phyloP scores from a whole-genome alignment of 2,113 vertebrate genomes.

The Neomonachus schauinslandi region DNA sequence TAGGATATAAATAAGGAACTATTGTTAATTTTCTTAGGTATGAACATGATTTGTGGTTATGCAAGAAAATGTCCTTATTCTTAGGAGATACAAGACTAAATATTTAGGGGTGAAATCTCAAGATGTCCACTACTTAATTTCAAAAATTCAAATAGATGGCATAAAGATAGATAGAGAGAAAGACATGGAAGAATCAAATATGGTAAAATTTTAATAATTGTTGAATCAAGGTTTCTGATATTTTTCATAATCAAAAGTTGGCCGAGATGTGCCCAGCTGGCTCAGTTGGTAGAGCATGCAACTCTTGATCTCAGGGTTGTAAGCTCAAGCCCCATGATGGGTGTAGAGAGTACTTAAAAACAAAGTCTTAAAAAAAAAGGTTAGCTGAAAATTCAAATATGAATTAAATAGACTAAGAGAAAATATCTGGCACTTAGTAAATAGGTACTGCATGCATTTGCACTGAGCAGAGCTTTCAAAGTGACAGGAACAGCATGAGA shows the following conservation, averaged over 20 bases:
- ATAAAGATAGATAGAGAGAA: neutral
- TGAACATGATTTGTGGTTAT: neutral
- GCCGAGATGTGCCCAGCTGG: neutral
- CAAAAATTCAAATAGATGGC: neutral
- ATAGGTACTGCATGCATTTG: neutral
- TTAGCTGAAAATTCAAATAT: neutral
- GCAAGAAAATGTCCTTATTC: neutral
- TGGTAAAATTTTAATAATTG: neutral
- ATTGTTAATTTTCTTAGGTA: neutral
- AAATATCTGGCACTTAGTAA: neutral
- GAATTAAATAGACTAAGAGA: neutral
- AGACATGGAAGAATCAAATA: neutral
- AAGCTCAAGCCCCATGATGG: neutral
- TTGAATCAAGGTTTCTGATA: neutral
- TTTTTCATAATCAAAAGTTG: neutral
- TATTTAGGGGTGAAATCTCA: constrained; percentile 8
- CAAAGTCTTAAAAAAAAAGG: neutral
- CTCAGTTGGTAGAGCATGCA: neutral
- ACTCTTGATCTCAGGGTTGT: neutral
- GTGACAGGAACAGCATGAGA: neutral
- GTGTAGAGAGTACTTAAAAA: neutral
- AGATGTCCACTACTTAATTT: neutral
- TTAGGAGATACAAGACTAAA: neutral
- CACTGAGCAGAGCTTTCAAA: neutral
- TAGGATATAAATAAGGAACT: neutral